Percentiles rank a stretch among this genome's conserved stretches.
These are phyloP conservation scores for Lagria hirta DNA, from an alignment of 2,888 invertebrate genomes.

Conservation along the genomic window DNA sequence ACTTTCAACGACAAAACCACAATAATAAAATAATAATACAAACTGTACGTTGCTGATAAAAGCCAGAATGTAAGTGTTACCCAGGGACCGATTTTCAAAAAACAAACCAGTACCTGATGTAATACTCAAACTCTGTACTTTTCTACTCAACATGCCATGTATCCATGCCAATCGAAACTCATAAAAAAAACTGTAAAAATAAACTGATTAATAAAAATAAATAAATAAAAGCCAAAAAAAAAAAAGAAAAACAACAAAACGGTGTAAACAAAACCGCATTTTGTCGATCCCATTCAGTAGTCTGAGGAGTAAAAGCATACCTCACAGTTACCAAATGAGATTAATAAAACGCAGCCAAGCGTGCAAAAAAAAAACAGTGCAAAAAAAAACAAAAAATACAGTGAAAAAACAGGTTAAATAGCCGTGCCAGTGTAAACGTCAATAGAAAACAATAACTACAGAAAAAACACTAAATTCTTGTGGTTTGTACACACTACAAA, in stretches of 20 bases:
- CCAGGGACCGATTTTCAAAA: conserved; percentile 75
- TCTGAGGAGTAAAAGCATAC: conserved; percentile 69
- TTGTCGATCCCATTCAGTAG: conserved; percentile 84
- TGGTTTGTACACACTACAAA: conserved; percentile 4
- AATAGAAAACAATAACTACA: conserved; percentile 36
- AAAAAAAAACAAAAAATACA: conserved; percentile 19
- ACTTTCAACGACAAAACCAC: too few species aligned
- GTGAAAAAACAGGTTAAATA: conserved; percentile 5
- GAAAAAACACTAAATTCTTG: conserved; percentile 32
- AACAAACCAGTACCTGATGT: conserved; percentile 97
- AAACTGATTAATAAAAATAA: conserved; percentile 36
- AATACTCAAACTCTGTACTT: conserved; percentile 88
- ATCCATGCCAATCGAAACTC: conserved; percentile 47
- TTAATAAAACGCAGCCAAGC: conserved; percentile 70
- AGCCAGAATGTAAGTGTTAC: conserved; percentile 80
- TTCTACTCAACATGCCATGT: conserved; percentile 54
- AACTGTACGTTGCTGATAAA: conserved; percentile 30
- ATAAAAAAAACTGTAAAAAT: conserved; percentile 47
- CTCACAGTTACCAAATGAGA: conserved; percentile 99
- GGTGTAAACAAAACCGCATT: conserved; percentile 59
- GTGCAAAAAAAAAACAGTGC: conserved; percentile 42
- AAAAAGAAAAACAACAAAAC: conserved; percentile 45
- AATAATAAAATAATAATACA: conserved; percentile 26
- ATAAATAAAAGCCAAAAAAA: conserved; percentile 48
- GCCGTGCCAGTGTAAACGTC: conserved; percentile 26